These are phyloP conservation scores for Ennomos erosarius DNA, from an alignment of 2,888 invertebrate genomes.

Conservation along the genomic window DNA sequence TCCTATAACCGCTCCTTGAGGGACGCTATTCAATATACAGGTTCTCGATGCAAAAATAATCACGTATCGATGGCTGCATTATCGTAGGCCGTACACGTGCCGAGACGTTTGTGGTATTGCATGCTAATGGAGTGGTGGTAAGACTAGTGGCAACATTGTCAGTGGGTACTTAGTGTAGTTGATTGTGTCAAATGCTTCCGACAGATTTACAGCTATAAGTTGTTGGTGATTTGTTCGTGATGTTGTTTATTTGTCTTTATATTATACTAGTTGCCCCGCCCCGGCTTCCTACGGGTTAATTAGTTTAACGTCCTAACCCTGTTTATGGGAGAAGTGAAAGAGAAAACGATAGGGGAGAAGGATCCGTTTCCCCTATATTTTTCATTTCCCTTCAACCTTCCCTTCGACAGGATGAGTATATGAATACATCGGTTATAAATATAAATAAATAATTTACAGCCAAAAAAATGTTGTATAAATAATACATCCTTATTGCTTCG, in stretches of 20 bases:
- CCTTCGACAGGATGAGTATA: too few species aligned
- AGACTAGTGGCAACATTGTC: conserved; percentile 47
- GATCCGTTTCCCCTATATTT: too few species aligned
- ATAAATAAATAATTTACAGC: too few species aligned
- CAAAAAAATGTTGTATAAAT: too few species aligned
- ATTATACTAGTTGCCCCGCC: too few species aligned
- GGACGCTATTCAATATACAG: conserved; percentile 38
- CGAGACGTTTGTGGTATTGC: conserved; percentile 47
- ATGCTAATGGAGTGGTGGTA: conserved; percentile 35
- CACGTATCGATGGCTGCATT: conserved; percentile 48
- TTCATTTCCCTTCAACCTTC: too few species aligned
- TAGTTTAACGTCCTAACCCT: too few species aligned
- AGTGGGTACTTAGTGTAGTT: conserved; percentile 39
- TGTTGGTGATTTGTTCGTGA: neutral
- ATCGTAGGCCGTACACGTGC: conserved; percentile 60
- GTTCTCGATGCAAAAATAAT: conserved; percentile 49
- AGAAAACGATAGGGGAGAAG: too few species aligned
- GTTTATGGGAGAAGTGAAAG: too few species aligned
- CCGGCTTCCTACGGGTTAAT: too few species aligned
- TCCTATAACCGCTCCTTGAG: conserved; percentile 49
- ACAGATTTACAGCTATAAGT: conserved; percentile 51
- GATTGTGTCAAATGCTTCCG: conserved; percentile 54
- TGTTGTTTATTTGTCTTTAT: neutral
- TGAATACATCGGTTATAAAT: too few species aligned
- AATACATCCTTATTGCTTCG: too few species aligned